Percentiles rank a stretch among this genome's conserved stretches.
These are phyloP conservation scores for Sternarchorhynchus goeldii DNA, from an alignment of 2,797 vertebrate species.

Conservation along the genomic window DNA sequence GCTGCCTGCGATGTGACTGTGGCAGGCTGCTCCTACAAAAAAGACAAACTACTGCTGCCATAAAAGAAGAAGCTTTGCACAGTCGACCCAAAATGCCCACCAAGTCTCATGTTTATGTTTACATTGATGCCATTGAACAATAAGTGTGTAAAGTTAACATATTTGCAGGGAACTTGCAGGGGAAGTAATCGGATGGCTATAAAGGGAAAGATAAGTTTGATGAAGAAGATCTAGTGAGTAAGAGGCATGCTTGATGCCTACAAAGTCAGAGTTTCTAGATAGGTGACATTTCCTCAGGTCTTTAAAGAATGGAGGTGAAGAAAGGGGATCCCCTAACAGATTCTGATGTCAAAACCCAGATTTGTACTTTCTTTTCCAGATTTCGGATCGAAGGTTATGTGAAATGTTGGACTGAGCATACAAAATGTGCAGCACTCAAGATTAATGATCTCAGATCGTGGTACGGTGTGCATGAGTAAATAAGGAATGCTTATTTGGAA, in stretches of 20 bases:
- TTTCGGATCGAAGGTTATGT: constrained; percentile 23
- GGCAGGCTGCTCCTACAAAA: constrained; percentile 26
- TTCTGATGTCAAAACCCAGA: not conserved
- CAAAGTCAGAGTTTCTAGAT: not conserved
- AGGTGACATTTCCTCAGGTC: constrained; percentile 52
- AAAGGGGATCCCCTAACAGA: not conserved
- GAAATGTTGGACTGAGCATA: constrained; percentile 42
- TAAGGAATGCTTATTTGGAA: constrained; percentile 49
- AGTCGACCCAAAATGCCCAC: constrained; percentile 32
- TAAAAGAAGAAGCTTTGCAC: constrained; percentile 47
- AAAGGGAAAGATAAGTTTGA: not conserved
- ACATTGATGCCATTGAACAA: constrained; percentile 47
- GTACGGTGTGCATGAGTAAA: constrained; percentile 55
- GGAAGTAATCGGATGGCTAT: constrained; percentile 7
- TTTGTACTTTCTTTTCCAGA: constrained; percentile 13
- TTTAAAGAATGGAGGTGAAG: constrained; percentile 40
- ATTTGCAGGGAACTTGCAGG: constrained; percentile 20
- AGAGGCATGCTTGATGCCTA: not conserved
- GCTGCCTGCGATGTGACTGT: constrained; percentile 23
- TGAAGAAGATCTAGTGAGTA: not conserved
- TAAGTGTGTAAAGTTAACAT: not conserved
- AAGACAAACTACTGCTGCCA: constrained; percentile 26
- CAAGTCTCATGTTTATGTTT: constrained; percentile 49
- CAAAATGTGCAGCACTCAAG: constrained; percentile 26
- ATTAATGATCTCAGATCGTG: constrained; percentile 34